phyloP scores from a whole-genome alignment of 2,888 invertebrate species.

The Perithous albicinctus region DNA sequence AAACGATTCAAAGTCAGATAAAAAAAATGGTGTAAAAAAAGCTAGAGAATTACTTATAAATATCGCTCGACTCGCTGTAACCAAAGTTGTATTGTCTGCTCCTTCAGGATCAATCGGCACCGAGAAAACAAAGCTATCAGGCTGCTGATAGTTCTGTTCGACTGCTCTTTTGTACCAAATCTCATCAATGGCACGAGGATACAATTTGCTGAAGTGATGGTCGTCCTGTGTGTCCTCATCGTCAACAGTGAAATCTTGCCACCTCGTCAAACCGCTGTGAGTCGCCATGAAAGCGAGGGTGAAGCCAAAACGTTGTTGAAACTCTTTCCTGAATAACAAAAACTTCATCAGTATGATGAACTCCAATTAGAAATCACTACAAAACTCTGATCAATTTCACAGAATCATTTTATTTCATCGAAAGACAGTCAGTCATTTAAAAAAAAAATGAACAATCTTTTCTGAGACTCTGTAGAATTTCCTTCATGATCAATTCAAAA shows the following conservation, averaged over 20 bases:
- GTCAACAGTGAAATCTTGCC: slow-evolving; percentile 91
- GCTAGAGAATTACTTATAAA: slow-evolving; percentile 82
- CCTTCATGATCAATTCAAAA: slow-evolving; percentile 10
- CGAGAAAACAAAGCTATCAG: slow-evolving; percentile 93
- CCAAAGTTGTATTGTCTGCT: slow-evolving; percentile 87
- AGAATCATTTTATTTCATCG: slow-evolving; percentile 8
- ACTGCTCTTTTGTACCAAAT: slow-evolving; percentile 96
- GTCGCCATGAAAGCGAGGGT: slow-evolving; percentile 95
- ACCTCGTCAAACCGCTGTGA: slow-evolving; percentile 95
- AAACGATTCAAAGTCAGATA: too few species aligned
- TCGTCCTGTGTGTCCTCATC: slow-evolving; percentile 83
- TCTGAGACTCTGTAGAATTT: slow-evolving; percentile 9
- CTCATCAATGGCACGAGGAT: slow-evolving; percentile 93
- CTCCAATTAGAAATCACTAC: neutral
- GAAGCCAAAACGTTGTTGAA: slow-evolving; percentile 93
- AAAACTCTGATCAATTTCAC: neutral
- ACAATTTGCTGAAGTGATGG: slow-evolving; percentile 90
- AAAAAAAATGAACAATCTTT: slow-evolving; percentile 15
- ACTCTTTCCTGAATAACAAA: slow-evolving; percentile 88
- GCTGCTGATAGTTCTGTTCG: slow-evolving; percentile 92
- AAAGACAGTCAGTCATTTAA: too few species aligned
- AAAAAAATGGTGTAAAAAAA: neutral
- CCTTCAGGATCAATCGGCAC: slow-evolving; percentile 90
- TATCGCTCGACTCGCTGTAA: slow-evolving; percentile 95
- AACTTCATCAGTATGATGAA: neutral